These are phyloP conservation scores for Dasyprocta punctata DNA, from an alignment of 2,113 vertebrate genomes.

Conservation along the genomic window DNA sequence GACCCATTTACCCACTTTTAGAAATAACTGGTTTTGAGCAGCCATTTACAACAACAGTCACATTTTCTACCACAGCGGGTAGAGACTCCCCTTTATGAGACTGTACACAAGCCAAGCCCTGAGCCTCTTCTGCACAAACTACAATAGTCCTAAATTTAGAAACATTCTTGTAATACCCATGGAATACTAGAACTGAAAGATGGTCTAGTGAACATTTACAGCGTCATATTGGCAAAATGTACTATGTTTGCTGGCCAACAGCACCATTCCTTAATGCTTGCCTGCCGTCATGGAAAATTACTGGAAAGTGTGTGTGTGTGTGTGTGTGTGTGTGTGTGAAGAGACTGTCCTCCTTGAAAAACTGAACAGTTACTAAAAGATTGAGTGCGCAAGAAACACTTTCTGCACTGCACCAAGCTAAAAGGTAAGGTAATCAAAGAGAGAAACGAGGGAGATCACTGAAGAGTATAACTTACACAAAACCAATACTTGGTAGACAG, in stretches of 20 bases:
- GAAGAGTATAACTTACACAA: neutral
- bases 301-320: neutral
- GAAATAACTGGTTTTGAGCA: constrained; percentile 8
- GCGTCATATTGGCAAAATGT: neutral
- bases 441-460: neutral
- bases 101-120: neutral
- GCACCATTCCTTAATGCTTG: neutral
- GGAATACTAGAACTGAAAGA: neutral
- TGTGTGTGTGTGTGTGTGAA: neutral
- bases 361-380: neutral
- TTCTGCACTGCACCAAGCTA: neutral
- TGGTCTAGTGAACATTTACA: neutral
- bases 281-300: constrained; percentile 34
- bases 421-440: neutral
- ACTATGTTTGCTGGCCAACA: neutral
- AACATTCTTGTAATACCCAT: neutral
- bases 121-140: neutral
- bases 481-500: neutral
- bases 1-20: neutral
- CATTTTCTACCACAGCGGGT: neutral
- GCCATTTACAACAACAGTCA: neutral
- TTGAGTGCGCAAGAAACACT: neutral
- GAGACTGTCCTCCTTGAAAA: neutral
- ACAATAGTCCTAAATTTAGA: neutral
- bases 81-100: neutral